Percentiles rank a stretch among this genome's conserved stretches.
These are phyloP conservation scores for Colletes collaris DNA, from an alignment of 2,888 invertebrate species.

Conservation along the genomic window DNA sequence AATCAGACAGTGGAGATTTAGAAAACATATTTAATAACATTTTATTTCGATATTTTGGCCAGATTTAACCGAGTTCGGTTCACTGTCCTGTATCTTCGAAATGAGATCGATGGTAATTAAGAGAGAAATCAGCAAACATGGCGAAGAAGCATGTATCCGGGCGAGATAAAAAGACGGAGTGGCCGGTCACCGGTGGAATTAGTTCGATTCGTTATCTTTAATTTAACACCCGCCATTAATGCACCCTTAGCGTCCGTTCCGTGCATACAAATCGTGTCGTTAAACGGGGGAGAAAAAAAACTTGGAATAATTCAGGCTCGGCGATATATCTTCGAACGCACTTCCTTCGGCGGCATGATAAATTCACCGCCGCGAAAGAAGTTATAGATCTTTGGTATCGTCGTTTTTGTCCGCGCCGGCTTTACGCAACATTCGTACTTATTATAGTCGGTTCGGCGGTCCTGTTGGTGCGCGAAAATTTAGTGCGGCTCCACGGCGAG, in stretches of 20 bases:
- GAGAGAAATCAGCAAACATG: neutral
- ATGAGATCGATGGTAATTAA: neutral
- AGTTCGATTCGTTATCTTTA: conserved; percentile 29
- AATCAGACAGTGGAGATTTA: too few species aligned
- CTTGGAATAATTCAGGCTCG: conserved; percentile 15
- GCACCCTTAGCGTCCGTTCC: conserved; percentile 5
- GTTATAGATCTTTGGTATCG: conserved; percentile 55
- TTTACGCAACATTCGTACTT: conserved; percentile 64
- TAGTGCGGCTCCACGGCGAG: conserved; percentile 32
- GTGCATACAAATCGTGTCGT: conserved; percentile 39
- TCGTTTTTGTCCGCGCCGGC: conserved; percentile 39
- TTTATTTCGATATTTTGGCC: too few species aligned
- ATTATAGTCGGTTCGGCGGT: conserved; percentile 61
- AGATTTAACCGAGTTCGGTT: too few species aligned
- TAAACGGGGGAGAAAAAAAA: conserved; percentile 13
- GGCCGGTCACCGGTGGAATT: neutral
- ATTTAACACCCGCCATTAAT: conserved; percentile 29
- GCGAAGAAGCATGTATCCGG: neutral
- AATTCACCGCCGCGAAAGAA: conserved; percentile 39
- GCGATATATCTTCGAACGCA: conserved; percentile 25
- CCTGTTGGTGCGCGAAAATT: conserved; percentile 41
- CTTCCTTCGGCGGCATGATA: conserved; percentile 33
- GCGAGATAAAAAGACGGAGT: too few species aligned
- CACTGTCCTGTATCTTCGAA: too few species aligned
- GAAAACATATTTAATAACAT: too few species aligned